phyloP scores from a whole-genome alignment of 2,797 vertebrate genomes.

The Cuniculus paca region DNA sequence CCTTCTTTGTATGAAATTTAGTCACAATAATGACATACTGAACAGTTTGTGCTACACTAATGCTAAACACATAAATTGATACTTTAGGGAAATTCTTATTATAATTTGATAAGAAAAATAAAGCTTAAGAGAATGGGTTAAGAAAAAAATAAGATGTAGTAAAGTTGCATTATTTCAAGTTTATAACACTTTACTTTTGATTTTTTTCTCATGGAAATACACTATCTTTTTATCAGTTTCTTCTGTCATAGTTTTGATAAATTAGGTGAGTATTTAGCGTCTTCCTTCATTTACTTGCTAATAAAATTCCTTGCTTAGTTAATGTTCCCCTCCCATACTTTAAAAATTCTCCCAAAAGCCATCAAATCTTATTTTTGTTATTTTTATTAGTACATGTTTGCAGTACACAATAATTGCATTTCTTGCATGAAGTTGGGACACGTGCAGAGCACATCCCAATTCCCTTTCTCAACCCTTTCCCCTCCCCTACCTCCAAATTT shows the following conservation, averaged over 20 bases:
- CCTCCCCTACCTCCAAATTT: not conserved
- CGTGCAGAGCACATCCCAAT: not conserved
- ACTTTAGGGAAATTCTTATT: not conserved
- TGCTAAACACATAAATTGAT: not conserved
- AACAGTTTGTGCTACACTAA: not conserved
- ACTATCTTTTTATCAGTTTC: not conserved
- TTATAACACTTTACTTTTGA: not conserved
- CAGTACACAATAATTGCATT: not conserved
- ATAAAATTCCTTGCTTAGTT: not conserved
- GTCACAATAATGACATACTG: not conserved
- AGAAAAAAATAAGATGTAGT: not conserved
- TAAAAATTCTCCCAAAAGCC: not conserved
- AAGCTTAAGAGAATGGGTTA: not conserved
- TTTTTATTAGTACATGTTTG: not conserved
- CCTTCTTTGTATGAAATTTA: not conserved
- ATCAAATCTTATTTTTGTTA: not conserved
- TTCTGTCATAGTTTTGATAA: not conserved
- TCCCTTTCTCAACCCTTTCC: not conserved
- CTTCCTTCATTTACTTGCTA: not conserved
- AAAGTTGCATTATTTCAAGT: not conserved
- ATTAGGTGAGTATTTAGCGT: not conserved
- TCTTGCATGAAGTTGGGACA: not conserved
- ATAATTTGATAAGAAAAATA: not conserved
- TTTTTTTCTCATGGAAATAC: conserved; percentile 24
- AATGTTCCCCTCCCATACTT: not conserved